Evolutionary conservation across 2,797 vertebrate species (phyloP).

Genomic region (Helarctos malayanus): DNA sequence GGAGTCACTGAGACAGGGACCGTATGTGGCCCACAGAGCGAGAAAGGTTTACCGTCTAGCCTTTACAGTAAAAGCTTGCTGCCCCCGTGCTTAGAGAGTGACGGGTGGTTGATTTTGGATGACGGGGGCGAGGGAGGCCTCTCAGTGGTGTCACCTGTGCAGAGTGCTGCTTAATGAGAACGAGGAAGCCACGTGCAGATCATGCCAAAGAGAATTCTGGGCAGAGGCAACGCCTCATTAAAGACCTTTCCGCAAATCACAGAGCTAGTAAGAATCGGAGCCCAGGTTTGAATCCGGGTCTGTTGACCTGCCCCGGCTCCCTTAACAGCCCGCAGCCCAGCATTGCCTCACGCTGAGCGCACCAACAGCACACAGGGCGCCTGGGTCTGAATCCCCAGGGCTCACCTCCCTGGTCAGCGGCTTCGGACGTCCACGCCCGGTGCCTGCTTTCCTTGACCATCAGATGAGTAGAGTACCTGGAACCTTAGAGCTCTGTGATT

Average conservation of each 20-base stretch:
- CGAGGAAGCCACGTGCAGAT: background rate
- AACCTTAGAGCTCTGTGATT: background rate
- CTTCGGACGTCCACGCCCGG: background rate
- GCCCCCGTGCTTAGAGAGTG: background rate
- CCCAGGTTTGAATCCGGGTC: background rate
- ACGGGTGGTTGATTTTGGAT: background rate
- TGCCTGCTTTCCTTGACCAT: background rate
- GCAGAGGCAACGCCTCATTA: background rate
- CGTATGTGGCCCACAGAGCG: background rate
- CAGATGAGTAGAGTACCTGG: background rate
- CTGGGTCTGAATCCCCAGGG: fast-evolving
- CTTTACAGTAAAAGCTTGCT: background rate
- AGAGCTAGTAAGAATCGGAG: no score
- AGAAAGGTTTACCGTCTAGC: background rate
- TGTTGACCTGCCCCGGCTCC: background rate
- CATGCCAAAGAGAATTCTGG: background rate
- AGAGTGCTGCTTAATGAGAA: background rate
- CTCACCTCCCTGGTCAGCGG: no score
- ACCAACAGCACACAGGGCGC: background rate
- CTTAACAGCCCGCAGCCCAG: background rate
- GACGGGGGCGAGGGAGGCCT: background rate
- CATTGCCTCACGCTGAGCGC: background rate
- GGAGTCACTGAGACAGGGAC: background rate
- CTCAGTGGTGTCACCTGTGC: background rate
- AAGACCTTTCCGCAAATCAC: background rate